Evolutionary conservation across 2,113 vertebrate species (phyloP).

Genomic region (Microtus ochrogaster): DNA sequence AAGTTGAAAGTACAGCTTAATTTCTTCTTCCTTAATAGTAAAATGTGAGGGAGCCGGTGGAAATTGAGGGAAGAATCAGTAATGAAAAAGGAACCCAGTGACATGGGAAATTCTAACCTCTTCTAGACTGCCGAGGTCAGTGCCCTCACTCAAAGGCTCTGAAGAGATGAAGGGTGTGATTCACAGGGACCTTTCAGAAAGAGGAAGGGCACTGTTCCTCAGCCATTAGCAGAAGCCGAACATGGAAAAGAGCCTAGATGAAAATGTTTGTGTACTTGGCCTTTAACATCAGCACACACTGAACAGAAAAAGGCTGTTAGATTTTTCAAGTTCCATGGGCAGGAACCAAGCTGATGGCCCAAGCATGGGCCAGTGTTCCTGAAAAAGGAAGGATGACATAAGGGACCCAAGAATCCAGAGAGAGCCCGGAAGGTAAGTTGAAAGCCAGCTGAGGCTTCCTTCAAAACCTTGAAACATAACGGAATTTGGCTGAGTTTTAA

Average conservation of each 20-base stretch:
- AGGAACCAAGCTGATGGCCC: neutral
- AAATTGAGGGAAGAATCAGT: constrained; percentile 2
- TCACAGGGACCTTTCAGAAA: neutral
- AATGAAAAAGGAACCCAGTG: constrained; percentile 1
- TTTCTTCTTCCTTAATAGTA: constrained; percentile 3
- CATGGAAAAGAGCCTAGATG: neutral
- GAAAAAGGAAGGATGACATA: neutral
- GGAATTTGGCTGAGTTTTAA: constrained; percentile 27
- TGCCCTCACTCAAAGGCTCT: neutral
- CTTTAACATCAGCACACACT: neutral
- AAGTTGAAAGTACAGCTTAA: neutral
- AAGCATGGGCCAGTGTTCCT: neutral
- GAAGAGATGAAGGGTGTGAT: neutral
- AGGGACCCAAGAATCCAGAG: neutral
- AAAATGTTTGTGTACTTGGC: neutral
- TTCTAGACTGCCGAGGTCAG: neutral
- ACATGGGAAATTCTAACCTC: neutral
- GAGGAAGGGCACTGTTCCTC: neutral
- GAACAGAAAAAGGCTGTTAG: neutral
- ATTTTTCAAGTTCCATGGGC: neutral
- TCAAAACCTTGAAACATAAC: neutral
- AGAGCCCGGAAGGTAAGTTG: neutral
- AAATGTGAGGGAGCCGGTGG: neutral
- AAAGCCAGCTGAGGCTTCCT: neutral
- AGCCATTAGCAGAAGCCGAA: neutral